Conservation (phyloP, 2,888 invertebrate genomes). For the Hedychridium roseum region DNA sequence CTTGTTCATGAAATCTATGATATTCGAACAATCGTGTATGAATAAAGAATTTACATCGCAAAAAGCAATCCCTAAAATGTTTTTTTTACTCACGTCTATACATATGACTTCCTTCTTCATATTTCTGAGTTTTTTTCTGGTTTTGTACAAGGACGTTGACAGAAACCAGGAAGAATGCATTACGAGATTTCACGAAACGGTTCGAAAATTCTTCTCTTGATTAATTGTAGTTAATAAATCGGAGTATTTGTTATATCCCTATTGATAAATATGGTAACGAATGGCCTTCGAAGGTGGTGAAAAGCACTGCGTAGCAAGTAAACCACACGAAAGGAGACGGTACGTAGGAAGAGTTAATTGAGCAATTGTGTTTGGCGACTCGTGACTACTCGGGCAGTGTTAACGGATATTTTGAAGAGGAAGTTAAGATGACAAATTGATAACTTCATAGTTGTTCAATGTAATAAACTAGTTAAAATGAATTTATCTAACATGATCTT, state of each 20-base stretch:
- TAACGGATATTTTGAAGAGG: conserved; percentile 22
- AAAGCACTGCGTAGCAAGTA: conserved; percentile 21
- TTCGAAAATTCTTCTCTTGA: no score
- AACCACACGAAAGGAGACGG: conserved; percentile 22
- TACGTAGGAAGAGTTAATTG: conserved; percentile 37
- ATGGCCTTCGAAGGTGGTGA: conserved; percentile 31
- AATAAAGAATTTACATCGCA: conserved; percentile 31
- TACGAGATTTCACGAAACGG: no score
- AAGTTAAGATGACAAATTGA: conserved; percentile 12
- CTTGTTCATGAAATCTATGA: no score
- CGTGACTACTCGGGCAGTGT: conserved; percentile 38
- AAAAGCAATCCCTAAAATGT: conserved; percentile 4
- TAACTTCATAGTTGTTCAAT: conserved; percentile 1
- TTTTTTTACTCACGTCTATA: not conserved
- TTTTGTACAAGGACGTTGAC: no score
- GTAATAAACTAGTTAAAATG: no score
- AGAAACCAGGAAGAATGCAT: no score
- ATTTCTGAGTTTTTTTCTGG: not conserved
- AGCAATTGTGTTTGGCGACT: conserved; percentile 36
- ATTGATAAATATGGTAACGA: conserved; percentile 38
- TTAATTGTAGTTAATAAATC: not conserved
- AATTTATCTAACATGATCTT: no score
- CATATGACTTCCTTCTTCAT: not conserved
- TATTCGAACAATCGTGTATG: conserved; percentile 32
- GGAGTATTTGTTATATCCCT: conserved; percentile 28